Evolutionary conservation across 1,140 invertebrate genomes (phyloP).

Genomic region (Pectinophora gossypiella): DNA sequence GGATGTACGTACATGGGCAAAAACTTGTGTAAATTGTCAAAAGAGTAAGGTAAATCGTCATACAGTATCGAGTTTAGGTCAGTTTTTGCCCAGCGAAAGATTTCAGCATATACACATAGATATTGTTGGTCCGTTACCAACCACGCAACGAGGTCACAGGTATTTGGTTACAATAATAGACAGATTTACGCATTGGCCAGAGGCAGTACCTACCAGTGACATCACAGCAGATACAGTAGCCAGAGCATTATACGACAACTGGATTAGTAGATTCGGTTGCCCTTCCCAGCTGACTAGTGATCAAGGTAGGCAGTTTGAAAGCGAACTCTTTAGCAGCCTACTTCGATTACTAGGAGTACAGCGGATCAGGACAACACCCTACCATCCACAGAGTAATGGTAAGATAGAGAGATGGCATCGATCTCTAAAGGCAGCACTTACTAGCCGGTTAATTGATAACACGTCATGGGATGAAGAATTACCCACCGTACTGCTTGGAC

Average conservation of each 20-base stretch:
- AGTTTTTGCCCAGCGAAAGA: slow-evolving; percentile 18
- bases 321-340: slow-evolving; percentile 32
- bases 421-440: slow-evolving; percentile 51
- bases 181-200: slow-evolving; percentile 63
- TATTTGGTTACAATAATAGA: slow-evolving; percentile 68
- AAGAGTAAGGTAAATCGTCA: slow-evolving; percentile 12
- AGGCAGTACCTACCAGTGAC: slow-evolving; percentile 57
- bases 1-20: slow-evolving; percentile 36
- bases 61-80: background rate
- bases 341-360: slow-evolving; percentile 24
- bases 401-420: slow-evolving; percentile 53
- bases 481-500: slow-evolving; percentile 42
- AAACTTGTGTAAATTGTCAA: slow-evolving; percentile 37
- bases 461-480: slow-evolving; percentile 34
- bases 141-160: slow-evolving; percentile 25
- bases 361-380: slow-evolving; percentile 43
- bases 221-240: slow-evolving; percentile 40
- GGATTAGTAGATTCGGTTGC: slow-evolving; percentile 39
- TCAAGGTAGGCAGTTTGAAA: slow-evolving; percentile 53
- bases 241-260: slow-evolving; percentile 17
- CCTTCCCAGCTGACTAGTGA: slow-evolving; percentile 40
- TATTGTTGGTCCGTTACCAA: slow-evolving; percentile 65
- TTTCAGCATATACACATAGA: slow-evolving; percentile 72
- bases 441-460: slow-evolving; percentile 5
- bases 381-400: slow-evolving; percentile 54